Evolutionary conservation across 2,113 vertebrate species (phyloP).

Genomic region (Castor canadensis): DNA sequence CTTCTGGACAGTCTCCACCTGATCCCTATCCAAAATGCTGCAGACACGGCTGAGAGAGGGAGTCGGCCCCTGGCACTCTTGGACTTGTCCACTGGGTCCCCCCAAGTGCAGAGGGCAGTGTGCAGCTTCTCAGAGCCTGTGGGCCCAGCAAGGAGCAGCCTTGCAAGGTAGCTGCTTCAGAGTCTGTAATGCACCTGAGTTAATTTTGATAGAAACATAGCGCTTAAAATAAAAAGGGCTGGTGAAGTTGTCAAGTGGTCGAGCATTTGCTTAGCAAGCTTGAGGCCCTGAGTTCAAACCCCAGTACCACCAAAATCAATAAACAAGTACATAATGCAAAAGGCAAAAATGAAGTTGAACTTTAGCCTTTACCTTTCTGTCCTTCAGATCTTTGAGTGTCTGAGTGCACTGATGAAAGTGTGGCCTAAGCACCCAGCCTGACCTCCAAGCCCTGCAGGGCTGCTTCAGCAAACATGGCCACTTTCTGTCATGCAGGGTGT

Average conservation of each 20-base stretch:
- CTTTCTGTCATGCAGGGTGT: fast-evolving
- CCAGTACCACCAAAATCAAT: no score
- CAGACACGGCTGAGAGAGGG: fast-evolving
- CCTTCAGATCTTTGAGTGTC: not conserved
- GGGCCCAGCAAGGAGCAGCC: not conserved
- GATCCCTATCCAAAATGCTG: not conserved
- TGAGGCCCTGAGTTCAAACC: no score
- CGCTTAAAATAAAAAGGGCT: not conserved
- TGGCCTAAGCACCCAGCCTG: not conserved
- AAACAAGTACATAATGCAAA: not conserved
- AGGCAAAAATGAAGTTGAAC: not conserved
- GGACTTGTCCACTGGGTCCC: not conserved
- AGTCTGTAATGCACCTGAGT: not conserved
- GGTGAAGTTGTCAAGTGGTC: no score
- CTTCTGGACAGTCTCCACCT: no score
- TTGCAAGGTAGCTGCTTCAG: not conserved
- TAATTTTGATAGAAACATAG: not conserved
- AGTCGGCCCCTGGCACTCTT: fast-evolving
- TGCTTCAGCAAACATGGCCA: no score
- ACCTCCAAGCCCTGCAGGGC: not conserved
- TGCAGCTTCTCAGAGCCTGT: fast-evolving
- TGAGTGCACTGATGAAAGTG: no score
- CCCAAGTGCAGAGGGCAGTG: not conserved
- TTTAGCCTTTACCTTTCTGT: not conserved
- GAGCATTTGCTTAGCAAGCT: no score